phyloP scores from a whole-genome alignment of 2,888 invertebrate species.

The Zonitis immaculata region DNA sequence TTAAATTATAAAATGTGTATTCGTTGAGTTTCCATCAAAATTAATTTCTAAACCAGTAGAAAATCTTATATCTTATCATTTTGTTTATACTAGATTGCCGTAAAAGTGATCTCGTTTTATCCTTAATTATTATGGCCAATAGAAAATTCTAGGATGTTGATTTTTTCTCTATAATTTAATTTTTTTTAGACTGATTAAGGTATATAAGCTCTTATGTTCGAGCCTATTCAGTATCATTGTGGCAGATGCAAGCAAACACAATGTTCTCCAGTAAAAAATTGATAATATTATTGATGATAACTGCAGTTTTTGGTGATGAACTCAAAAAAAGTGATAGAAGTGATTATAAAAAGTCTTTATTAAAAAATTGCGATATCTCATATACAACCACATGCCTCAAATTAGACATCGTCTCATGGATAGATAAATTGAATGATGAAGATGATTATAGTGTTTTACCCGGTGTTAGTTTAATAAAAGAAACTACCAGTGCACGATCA shows the following conservation, averaged over 20 bases:
- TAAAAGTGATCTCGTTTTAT: conserved; percentile 21
- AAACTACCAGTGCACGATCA: conserved; percentile 48
- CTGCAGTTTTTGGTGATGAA: background rate
- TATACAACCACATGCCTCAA: conserved; percentile 74
- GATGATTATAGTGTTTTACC: conserved; percentile 66
- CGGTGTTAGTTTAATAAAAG: conserved; percentile 70
- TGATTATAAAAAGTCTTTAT: conserved; percentile 42
- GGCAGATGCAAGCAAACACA: conserved; percentile 6
- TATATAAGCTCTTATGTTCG: no score
- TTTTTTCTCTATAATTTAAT: no score
- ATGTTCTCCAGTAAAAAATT: conserved; percentile 27
- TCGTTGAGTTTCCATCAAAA: conserved; percentile 8
- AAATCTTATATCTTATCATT: no score
- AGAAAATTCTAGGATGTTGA: conserved; percentile 30
- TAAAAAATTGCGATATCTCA: conserved; percentile 54
- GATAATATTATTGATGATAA: conserved; percentile 7
- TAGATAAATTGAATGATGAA: conserved; percentile 68
- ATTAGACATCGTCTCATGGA: conserved; percentile 69
- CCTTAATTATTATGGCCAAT: no score
- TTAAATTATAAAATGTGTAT: no score
- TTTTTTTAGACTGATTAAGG: no score
- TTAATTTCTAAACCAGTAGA: conserved; percentile 6
- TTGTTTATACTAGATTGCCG: no score
- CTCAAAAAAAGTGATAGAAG: conserved; percentile 31
- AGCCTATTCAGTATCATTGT: no score